Percentiles rank a stretch among this genome's conserved stretches.
phyloP scores from a whole-genome alignment of 2,797 vertebrate genomes.

The Gila robusta region DNA sequence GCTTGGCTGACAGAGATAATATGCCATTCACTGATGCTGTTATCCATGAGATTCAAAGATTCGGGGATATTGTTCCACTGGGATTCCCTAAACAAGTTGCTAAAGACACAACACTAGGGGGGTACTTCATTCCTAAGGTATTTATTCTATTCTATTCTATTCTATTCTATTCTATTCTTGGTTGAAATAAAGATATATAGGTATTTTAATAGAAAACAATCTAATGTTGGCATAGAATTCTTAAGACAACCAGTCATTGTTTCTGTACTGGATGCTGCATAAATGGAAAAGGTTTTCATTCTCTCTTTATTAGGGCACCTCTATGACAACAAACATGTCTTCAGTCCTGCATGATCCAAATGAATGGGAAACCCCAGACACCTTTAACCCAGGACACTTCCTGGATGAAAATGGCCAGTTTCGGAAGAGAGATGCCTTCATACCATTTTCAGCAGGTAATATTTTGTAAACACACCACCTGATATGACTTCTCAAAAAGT shows the following conservation, averaged over 20 bases:
- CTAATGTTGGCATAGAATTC: background rate
- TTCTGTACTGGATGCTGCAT: background rate
- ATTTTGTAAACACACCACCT: background rate
- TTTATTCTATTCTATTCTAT: background rate
- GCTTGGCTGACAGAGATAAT: conserved; percentile 61
- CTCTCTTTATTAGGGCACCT: conserved; percentile 46
- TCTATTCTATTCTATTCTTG: background rate
- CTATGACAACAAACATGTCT: conserved; percentile 60
- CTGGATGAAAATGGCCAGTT: conserved; percentile 77
- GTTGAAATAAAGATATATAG: background rate
- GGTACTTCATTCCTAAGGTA: conserved; percentile 79
- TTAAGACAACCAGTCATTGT: background rate
- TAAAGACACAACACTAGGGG: conserved; percentile 62
- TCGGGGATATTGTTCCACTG: conserved; percentile 70
- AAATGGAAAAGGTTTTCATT: background rate
- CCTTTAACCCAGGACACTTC: conserved; percentile 80
- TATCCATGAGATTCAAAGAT: conserved; percentile 79
- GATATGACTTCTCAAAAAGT: background rate
- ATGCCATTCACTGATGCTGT: conserved; percentile 80
- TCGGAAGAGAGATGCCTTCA: conserved; percentile 72
- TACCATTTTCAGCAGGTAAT: conserved; percentile 78
- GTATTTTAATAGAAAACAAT: background rate
- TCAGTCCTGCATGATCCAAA: conserved; percentile 75
- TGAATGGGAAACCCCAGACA: conserved; percentile 75
- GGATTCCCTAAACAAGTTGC: conserved; percentile 59